Evolutionary conservation across 2,113 vertebrate genomes (phyloP).

Genomic region (Pachyramphus minor): DNA sequence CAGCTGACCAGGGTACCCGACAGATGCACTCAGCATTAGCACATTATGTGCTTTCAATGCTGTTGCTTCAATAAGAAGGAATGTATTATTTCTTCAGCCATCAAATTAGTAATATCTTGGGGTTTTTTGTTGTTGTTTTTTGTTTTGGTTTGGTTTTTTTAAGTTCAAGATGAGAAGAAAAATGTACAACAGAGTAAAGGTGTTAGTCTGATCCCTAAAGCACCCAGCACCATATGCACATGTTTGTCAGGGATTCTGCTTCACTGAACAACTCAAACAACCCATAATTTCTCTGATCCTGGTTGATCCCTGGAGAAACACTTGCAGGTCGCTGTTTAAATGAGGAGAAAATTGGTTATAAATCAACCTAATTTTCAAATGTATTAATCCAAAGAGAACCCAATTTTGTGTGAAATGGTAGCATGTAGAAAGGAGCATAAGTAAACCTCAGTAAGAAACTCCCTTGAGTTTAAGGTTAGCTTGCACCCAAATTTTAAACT

Average conservation of each 20-base stretch:
- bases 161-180: background rate
- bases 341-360: constrained; percentile 70
- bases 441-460: background rate
- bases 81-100: background rate
- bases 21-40: background rate
- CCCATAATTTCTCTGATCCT: constrained; percentile 28
- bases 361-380: constrained; percentile 70
- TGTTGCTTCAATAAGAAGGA: background rate
- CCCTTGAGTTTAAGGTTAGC: background rate
- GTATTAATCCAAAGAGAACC: constrained; percentile 61
- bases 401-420: constrained; percentile 21
- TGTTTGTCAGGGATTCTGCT: background rate
- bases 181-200: background rate
- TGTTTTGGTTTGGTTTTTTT: background rate
- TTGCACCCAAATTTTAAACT: background rate
- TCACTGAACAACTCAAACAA: background rate
- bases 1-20: background rate
- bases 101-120: background rate
- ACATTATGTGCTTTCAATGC: background rate
- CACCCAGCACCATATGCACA: background rate
- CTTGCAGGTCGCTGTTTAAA: constrained; percentile 59
- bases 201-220: background rate
- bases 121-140: background rate
- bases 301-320: constrained; percentile 44
- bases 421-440: background rate